Conservation (phyloP, 2,797 vertebrate species). For the Paratrypauchen microcephalus region DNA sequence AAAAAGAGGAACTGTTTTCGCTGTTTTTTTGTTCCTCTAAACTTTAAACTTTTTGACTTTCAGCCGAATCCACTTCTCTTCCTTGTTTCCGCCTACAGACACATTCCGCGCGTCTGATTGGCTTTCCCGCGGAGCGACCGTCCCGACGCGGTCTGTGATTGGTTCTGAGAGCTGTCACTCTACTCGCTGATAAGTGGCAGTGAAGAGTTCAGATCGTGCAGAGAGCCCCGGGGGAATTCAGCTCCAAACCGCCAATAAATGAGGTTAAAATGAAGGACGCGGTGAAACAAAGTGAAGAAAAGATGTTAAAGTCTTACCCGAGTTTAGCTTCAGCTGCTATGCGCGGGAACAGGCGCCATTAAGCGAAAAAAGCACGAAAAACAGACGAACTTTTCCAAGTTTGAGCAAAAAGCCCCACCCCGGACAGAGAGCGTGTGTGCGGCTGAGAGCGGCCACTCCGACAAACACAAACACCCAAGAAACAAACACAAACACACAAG, state of each 20-base stretch:
- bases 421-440: constrained; percentile 25
- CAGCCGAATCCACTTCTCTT: constrained; percentile 19
- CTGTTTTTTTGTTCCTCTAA: not conserved
- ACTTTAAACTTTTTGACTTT: not conserved
- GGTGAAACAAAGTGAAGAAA: no score
- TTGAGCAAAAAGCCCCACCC: constrained; percentile 51
- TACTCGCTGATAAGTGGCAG: constrained; percentile 5
- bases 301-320: constrained; percentile 34
- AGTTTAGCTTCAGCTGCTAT: constrained; percentile 11
- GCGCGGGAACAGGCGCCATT: constrained; percentile 21
- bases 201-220: constrained; percentile 15
- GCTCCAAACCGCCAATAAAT: constrained; percentile 1
- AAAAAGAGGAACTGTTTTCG: constrained; percentile 6
- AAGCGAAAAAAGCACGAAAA: constrained; percentile 4
- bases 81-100: constrained; percentile 29
- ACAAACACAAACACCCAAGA: not conserved
- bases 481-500: not conserved
- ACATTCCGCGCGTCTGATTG: constrained; percentile 30
- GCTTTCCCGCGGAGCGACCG: fast-evolving
- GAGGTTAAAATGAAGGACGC: not conserved
- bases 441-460: not conserved
- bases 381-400: constrained; percentile 47
- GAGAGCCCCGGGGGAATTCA: not conserved
- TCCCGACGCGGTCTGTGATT: constrained; percentile 13
- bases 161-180: constrained; percentile 24